A percentile compares a stretch with the other conserved stretches of the same genome.
phyloP scores from a whole-genome alignment of 1,140 invertebrate genomes.

The Anastrepha obliqua region DNA sequence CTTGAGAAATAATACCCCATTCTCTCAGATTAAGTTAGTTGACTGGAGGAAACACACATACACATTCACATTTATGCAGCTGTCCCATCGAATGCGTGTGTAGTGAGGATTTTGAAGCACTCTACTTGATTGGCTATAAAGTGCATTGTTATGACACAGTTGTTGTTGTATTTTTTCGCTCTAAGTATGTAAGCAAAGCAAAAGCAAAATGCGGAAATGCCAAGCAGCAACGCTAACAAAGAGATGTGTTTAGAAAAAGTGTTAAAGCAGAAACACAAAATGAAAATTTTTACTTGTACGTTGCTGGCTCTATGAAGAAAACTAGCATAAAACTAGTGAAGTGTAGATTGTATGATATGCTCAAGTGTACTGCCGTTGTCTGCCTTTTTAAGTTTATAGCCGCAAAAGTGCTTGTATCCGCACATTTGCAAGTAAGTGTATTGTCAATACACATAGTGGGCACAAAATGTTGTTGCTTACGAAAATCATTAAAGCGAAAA shows the following conservation, averaged over 20 bases:
- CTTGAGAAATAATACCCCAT: background rate
- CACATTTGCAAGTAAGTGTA: background rate
- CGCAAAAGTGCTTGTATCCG: background rate
- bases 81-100: background rate
- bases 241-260: background rate
- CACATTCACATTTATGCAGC: background rate
- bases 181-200: background rate
- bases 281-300: background rate
- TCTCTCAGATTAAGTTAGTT: background rate
- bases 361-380: background rate
- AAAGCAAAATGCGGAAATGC: background rate
- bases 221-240: background rate
- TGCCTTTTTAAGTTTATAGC: background rate
- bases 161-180: background rate
- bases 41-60: background rate
- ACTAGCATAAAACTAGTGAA: background rate
- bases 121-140: constrained; percentile 51
- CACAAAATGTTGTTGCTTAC: background rate
- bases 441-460: background rate
- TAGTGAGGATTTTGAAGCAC: background rate
- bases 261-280: background rate
- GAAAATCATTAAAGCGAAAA: background rate
- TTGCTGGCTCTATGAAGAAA: background rate
- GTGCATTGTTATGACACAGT: constrained; percentile 2
- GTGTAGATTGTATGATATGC: background rate